Percentiles rank a stretch among this genome's conserved stretches.
Evolutionary conservation across 2,797 vertebrate genomes (phyloP).

Genomic region (Spinus olivaceus): DNA sequence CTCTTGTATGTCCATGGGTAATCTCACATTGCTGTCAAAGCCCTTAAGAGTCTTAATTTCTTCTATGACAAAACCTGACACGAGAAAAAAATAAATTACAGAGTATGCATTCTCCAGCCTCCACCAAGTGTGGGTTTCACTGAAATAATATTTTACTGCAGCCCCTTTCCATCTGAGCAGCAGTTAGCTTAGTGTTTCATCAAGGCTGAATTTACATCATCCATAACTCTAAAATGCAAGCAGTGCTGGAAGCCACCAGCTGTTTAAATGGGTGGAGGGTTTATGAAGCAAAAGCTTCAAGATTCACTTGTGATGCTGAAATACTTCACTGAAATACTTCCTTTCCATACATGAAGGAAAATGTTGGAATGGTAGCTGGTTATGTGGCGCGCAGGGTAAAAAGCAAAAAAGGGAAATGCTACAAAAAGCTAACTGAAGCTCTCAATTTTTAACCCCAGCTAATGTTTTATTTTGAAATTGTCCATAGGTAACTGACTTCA

Average conservation of each 20-base stretch:
- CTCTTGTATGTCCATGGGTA: background rate
- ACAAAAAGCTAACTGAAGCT: background rate
- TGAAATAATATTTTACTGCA: conserved; percentile 14
- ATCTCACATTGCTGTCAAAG: background rate
- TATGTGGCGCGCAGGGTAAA: background rate
- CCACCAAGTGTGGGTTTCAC: background rate
- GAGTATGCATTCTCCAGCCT: background rate
- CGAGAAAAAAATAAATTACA: background rate
- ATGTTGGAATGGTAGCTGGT: background rate
- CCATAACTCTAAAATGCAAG: conserved; percentile 1
- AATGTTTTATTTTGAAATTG: background rate
- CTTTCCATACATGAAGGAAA: background rate
- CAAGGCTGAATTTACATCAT: background rate
- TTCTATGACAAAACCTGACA: background rate
- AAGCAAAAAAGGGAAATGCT: background rate
- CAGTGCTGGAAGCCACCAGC: background rate
- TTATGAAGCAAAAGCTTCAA: background rate
- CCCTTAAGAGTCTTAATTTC: background rate
- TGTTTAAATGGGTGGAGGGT: background rate
- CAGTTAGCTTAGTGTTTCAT: background rate
- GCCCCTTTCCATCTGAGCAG: background rate
- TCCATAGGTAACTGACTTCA: background rate
- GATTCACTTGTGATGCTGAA: background rate
- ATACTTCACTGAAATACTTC: background rate
- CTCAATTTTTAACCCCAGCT: background rate